Conservation (phyloP, 1,140 invertebrate species). For the Delia radicum region DNA sequence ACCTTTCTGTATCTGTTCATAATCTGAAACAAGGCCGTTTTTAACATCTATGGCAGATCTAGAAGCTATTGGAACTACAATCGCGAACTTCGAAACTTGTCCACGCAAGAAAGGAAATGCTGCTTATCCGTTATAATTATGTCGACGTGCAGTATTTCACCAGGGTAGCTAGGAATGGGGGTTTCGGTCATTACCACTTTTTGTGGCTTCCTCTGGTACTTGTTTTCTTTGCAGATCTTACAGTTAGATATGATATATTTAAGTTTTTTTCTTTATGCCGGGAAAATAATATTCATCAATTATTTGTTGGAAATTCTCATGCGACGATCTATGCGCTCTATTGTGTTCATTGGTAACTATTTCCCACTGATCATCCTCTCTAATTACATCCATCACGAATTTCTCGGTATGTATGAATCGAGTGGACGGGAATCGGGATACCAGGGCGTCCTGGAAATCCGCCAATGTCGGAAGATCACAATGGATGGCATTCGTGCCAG, state of each 20-base stretch:
- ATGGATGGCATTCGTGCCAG: not conserved
- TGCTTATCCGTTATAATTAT: not conserved
- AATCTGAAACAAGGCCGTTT: not conserved
- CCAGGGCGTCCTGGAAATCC: constrained; percentile 8
- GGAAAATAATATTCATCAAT: constrained; percentile 1
- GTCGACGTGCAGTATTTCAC: not conserved
- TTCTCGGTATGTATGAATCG: not conserved
- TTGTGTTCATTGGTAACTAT: constrained; percentile 8
- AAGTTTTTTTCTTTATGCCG: not conserved
- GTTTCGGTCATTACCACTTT: not conserved
- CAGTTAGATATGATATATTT: not conserved
- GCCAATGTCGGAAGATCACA: not conserved
- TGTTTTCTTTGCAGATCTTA: not conserved
- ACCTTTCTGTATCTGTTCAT: too few species aligned
- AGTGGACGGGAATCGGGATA: too few species aligned
- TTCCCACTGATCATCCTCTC: not conserved
- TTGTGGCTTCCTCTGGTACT: not conserved
- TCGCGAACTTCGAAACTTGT: not conserved
- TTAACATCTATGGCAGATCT: not conserved
- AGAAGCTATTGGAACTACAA: not conserved
- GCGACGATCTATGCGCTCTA: not conserved
- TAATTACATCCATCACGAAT: not conserved
- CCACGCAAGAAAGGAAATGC: not conserved
- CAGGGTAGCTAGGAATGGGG: not conserved
- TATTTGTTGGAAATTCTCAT: constrained; percentile 22